Evolutionary conservation across 1,140 invertebrate genomes (phyloP).

Genomic region (Aphelinus atriplicis): DNA sequence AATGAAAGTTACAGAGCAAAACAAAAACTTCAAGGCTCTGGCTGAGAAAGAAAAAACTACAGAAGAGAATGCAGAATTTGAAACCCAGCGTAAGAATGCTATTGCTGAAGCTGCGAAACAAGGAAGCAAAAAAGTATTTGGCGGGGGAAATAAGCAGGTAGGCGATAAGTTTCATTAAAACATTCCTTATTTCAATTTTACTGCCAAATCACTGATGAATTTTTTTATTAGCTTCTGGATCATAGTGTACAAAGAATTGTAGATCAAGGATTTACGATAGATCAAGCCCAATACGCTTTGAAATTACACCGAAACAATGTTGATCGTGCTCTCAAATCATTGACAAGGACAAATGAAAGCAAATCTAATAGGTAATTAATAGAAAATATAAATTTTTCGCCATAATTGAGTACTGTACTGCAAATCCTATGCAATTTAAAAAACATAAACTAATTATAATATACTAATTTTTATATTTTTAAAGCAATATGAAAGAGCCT

Average conservation of each 20-base stretch:
- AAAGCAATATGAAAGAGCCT: conserved; percentile 49
- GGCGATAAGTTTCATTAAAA: conserved; percentile 31
- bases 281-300: conserved; percentile 80
- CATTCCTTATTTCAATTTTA: conserved; percentile 31
- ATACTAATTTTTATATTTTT: conserved; percentile 14
- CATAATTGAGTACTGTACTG: conserved; percentile 12
- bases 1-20: conserved; percentile 69
- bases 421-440: neutral
- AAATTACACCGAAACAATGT: conserved; percentile 79
- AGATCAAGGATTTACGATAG: conserved; percentile 81
- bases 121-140: conserved; percentile 72
- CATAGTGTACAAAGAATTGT: conserved; percentile 83
- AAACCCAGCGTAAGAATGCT: conserved; percentile 83
- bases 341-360: conserved; percentile 69
- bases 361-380: conserved; percentile 50
- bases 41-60: conserved; percentile 69
- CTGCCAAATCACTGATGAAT: neutral
- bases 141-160: conserved; percentile 79
- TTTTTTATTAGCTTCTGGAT: conserved; percentile 70
- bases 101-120: conserved; percentile 86
- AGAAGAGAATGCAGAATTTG: conserved; percentile 83
- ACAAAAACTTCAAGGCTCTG: conserved; percentile 78
- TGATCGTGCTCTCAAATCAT: conserved; percentile 74
- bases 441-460: neutral
- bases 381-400: neutral